Conservation (phyloP, 2,888 invertebrate genomes). For the Aphidius colemani region DNA sequence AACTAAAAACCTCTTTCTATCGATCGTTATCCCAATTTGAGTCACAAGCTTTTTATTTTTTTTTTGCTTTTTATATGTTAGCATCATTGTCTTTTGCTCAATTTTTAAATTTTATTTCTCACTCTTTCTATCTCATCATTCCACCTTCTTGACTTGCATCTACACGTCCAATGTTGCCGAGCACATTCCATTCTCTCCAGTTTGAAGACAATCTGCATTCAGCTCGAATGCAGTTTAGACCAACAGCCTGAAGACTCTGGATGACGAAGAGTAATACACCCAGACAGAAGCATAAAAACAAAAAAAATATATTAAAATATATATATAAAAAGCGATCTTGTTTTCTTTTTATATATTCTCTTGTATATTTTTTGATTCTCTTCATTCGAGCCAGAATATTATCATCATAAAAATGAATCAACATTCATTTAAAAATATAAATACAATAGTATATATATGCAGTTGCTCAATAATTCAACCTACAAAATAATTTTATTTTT, state of each 20-base stretch:
- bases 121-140: constrained; percentile 11
- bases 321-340: constrained; percentile 17
- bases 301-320: constrained; percentile 7
- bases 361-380: neutral
- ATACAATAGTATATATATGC: neutral
- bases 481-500: neutral
- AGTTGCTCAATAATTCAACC: too few relatives aligned
- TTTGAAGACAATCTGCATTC: constrained; percentile 48
- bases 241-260: constrained; percentile 5
- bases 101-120: neutral
- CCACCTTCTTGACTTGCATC: constrained; percentile 16
- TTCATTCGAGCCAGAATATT: neutral
- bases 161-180: neutral
- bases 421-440: constrained; percentile 10
- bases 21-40: constrained; percentile 34
- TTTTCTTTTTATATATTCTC: constrained; percentile 1
- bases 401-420: constrained; percentile 18
- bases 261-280: constrained; percentile 18
- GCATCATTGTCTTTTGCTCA: constrained; percentile 12
- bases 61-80: constrained; percentile 11
- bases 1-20: constrained; percentile 36
- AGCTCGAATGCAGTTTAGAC: constrained; percentile 6
- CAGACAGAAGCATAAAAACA: constrained; percentile 19
- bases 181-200: constrained; percentile 35
- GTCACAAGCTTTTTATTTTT: constrained; percentile 16